Evolutionary conservation across 2,113 vertebrate genomes (phyloP).

Genomic region (Hypomesus transpacificus): DNA sequence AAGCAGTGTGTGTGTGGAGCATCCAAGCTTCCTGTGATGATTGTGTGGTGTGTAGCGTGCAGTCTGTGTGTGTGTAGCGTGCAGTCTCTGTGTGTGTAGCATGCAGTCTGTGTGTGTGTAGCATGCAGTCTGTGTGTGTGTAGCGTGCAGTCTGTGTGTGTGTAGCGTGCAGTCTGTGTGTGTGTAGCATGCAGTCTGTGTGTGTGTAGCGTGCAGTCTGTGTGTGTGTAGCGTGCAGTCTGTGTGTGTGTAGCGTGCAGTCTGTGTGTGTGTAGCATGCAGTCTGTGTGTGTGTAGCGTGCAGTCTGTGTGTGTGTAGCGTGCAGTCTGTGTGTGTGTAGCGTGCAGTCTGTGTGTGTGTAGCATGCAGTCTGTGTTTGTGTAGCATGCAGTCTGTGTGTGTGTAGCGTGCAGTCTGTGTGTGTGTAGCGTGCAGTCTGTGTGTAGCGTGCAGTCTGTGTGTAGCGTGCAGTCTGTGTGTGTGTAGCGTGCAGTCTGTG

Average conservation of each 20-base stretch:
- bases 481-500: no score
- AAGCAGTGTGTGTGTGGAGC: not conserved
- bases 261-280: slow-evolving; percentile 4
- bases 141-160: slow-evolving; percentile 7
- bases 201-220: not conserved
- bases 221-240: slow-evolving; percentile 2
- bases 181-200: not conserved
- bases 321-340: slow-evolving; percentile 7
- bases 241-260: slow-evolving; percentile 4
- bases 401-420: no score
- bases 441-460: no score
- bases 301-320: slow-evolving; percentile 4
- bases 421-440: no score
- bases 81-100: slow-evolving; percentile 2
- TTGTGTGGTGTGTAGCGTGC: slow-evolving; percentile 9
- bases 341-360: slow-evolving; percentile 7
- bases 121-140: slow-evolving; percentile 7
- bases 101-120: slow-evolving; percentile 7
- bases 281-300: slow-evolving; percentile 4
- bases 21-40: not conserved
- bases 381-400: no score
- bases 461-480: no score
- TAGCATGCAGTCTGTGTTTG: no score
- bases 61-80: slow-evolving; percentile 5
- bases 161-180: slow-evolving; percentile 7